A percentile compares a stretch with the other conserved stretches of the same genome.
These are phyloP conservation scores for Acleris literana DNA, from an alignment of 2,888 invertebrate genomes.

Conservation along the genomic window DNA sequence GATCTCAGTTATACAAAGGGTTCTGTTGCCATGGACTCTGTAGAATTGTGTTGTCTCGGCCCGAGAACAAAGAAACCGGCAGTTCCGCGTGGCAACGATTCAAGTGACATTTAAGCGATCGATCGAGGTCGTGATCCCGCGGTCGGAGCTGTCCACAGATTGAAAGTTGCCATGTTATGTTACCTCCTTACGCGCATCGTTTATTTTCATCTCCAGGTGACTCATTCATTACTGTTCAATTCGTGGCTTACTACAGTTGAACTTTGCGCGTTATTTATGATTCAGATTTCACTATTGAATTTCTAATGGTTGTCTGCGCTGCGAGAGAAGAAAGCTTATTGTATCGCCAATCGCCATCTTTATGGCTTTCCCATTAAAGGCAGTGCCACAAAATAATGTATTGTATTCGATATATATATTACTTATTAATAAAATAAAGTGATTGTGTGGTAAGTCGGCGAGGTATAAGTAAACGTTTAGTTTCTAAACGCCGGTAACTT, in stretches of 20 bases:
- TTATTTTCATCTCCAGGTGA: constrained; percentile 21
- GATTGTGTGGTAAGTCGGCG: constrained; percentile 28
- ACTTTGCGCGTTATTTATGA: neutral
- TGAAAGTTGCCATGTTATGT: constrained; percentile 37
- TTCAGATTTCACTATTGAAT: too few relatives aligned
- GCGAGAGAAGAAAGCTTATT: constrained; percentile 19
- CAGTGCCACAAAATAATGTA: neutral
- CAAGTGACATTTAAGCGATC: constrained; percentile 79
- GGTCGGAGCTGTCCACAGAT: constrained; percentile 51
- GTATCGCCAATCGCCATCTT: too few relatives aligned
- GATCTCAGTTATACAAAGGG: constrained; percentile 58
- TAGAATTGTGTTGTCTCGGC: constrained; percentile 62
- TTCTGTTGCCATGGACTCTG: constrained; percentile 61
- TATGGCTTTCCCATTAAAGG: too few relatives aligned
- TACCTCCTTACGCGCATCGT: constrained; percentile 24
- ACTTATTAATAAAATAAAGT: constrained; percentile 10
- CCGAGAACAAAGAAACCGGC: constrained; percentile 66
- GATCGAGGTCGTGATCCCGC: constrained; percentile 70
- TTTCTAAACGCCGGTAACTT: constrained; percentile 77
- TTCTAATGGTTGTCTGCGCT: too few relatives aligned
- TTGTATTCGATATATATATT: neutral
- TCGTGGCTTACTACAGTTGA: constrained; percentile 1
- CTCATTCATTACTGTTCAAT: constrained; percentile 10
- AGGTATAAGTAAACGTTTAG: constrained; percentile 59
- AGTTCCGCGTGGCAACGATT: constrained; percentile 74